These are phyloP conservation scores for Aethes cnicana DNA, from an alignment of 2,888 invertebrate species.

Conservation along the genomic window DNA sequence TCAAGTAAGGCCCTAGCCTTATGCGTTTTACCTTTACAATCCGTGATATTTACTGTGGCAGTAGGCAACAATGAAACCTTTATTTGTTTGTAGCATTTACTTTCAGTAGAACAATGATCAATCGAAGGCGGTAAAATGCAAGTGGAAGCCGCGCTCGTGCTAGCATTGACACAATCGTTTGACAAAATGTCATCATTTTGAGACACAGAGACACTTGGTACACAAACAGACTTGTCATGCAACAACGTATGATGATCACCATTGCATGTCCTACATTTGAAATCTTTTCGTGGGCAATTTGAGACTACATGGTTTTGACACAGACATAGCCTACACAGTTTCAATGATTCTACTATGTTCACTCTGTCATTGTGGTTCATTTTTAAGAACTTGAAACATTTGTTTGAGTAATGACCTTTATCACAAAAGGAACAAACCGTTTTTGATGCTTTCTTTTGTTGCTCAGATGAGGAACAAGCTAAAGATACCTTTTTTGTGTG, in stretches of 20 bases:
- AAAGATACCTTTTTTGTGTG: too few species aligned
- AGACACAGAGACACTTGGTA: too few species aligned
- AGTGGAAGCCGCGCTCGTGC: not conserved
- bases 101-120: not conserved
- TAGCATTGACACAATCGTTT: too few species aligned
- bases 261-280: slow-evolving; percentile 5
- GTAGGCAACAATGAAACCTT: not conserved
- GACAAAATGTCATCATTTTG: too few species aligned
- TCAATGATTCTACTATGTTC: not conserved
- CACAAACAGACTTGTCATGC: not conserved
- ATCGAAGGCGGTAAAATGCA: not conserved
- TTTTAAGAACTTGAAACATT: slow-evolving; percentile 14
- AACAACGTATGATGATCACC: slow-evolving; percentile 4
- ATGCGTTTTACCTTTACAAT: not conserved
- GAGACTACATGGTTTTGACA: not conserved
- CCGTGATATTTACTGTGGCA: not conserved
- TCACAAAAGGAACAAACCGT: slow-evolving; percentile 8
- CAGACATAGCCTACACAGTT: not conserved
- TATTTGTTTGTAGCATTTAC: not conserved
- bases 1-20: not conserved
- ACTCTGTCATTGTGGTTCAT: not conserved
- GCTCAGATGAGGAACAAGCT: not conserved
- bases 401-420: slow-evolving; percentile 1
- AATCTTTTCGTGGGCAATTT: not conserved
- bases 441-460: not conserved